phyloP scores from a whole-genome alignment of 2,888 invertebrate species.

The Tenthredo mesomela region DNA sequence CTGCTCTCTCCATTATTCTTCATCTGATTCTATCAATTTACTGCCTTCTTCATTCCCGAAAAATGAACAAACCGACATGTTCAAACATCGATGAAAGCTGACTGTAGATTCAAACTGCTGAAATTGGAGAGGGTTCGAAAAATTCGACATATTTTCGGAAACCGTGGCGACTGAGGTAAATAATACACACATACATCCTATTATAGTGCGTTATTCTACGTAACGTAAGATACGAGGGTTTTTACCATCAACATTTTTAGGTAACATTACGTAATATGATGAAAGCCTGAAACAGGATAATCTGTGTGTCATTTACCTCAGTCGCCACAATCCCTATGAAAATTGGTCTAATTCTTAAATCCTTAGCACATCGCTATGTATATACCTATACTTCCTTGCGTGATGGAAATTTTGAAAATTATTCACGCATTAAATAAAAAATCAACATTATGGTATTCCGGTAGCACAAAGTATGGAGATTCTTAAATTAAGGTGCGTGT shows the following conservation, averaged over 20 bases:
- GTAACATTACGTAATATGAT: no score
- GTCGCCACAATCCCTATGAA: background rate
- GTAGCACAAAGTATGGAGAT: background rate
- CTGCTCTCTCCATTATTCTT: background rate
- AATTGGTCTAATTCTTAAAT: background rate
- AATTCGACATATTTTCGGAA: background rate
- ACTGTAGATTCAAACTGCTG: background rate
- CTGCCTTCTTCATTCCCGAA: background rate
- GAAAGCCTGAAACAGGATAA: no score
- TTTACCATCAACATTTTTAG: no score
- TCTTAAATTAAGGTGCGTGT: conserved; percentile 7
- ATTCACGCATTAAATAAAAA: background rate
- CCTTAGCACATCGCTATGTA: no score
- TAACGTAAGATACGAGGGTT: no score
- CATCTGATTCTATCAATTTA: background rate
- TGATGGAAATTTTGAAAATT: background rate
- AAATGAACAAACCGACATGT: background rate
- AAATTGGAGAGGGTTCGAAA: no score
- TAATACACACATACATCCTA: no score
- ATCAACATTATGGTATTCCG: background rate
- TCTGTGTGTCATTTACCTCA: no score
- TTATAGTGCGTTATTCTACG: no score
- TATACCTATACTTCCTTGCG: no score
- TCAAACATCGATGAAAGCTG: background rate
- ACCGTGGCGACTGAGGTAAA: background rate